phyloP scores from a whole-genome alignment of 2,113 vertebrate genomes.

The Chiloscyllium plagiosum region DNA sequence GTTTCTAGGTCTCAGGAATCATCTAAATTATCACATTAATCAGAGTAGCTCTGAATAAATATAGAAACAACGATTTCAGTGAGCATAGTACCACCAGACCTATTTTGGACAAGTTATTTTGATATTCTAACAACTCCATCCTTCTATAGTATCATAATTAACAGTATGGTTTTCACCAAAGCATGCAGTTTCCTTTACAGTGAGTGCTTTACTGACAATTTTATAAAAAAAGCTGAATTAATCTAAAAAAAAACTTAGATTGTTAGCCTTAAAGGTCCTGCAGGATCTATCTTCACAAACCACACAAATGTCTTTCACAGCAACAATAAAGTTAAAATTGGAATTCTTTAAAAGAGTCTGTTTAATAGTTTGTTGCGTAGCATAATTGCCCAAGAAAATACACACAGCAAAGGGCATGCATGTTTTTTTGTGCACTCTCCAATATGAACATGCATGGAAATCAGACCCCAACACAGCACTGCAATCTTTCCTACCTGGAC shows the following conservation, averaged over 20 bases:
- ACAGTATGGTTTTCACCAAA: not conserved
- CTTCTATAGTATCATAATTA: not conserved
- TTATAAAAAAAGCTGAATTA: not conserved
- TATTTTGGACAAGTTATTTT: not conserved
- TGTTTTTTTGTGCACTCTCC: not conserved
- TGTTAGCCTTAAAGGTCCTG: not conserved
- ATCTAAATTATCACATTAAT: not conserved
- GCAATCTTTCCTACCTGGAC: constrained; percentile 75
- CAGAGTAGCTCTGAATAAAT: not conserved
- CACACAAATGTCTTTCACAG: not conserved
- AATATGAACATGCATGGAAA: constrained; percentile 1
- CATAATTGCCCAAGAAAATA: constrained; percentile 44
- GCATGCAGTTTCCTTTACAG: not conserved
- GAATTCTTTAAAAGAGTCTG: not conserved
- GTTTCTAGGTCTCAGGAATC: not conserved
- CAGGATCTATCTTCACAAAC: not conserved
- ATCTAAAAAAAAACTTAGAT: not conserved
- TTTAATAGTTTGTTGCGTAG: constrained; percentile 37
- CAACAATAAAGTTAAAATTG: not conserved
- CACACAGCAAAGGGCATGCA: constrained; percentile 43
- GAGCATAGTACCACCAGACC: not conserved
- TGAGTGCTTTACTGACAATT: not conserved
- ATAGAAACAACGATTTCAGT: not conserved
- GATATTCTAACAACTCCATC: not conserved
- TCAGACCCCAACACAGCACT: constrained; percentile 48